Conservation (phyloP, 2,113 vertebrate genomes). For the Oryzias curvinotus region DNA sequence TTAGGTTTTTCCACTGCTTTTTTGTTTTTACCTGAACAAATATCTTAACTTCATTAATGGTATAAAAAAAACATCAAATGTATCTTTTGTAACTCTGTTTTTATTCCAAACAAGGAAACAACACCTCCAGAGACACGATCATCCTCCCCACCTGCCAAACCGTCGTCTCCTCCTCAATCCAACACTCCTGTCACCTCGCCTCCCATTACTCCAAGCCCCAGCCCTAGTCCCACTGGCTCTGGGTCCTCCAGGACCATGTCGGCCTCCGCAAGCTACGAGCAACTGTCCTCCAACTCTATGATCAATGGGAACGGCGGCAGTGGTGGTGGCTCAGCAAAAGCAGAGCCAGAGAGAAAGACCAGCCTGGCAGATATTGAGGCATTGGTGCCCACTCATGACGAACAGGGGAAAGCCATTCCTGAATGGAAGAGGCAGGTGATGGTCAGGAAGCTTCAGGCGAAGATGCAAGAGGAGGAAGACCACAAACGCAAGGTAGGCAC, state of each 20-base stretch:
- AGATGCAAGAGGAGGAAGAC: slow-evolving; percentile 95
- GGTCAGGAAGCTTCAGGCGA: slow-evolving; percentile 92
- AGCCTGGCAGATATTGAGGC: slow-evolving; percentile 81
- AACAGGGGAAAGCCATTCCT: slow-evolving; percentile 88
- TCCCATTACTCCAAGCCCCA: slow-evolving; percentile 70
- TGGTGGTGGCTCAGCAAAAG: slow-evolving; percentile 4
- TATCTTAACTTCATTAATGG: too few species aligned
- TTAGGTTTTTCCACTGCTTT: too few species aligned
- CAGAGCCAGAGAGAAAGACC: slow-evolving; percentile 58
- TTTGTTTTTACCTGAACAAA: too few species aligned
- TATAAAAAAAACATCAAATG: too few species aligned
- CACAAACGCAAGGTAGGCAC: slow-evolving; percentile 87
- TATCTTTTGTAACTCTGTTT: not conserved
- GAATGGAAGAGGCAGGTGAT: slow-evolving; percentile 96
- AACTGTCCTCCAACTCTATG: slow-evolving; percentile 58
- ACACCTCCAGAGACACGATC: slow-evolving; percentile 60
- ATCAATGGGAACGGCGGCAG: slow-evolving; percentile 80
- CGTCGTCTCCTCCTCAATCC: slow-evolving; percentile 44
- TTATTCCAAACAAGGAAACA: slow-evolving; percentile 54
- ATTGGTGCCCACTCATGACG: slow-evolving; percentile 89
- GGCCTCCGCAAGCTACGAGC: slow-evolving; percentile 72
- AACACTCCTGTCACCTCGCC: slow-evolving; percentile 17
- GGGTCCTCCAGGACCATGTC: slow-evolving; percentile 58
- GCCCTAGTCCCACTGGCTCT: slow-evolving; percentile 68
- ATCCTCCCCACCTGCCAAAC: slow-evolving; percentile 57